Base-by-base conservation (phyloP, 2,888 invertebrate genomes). In the Silvanus unidentatus region DNA sequence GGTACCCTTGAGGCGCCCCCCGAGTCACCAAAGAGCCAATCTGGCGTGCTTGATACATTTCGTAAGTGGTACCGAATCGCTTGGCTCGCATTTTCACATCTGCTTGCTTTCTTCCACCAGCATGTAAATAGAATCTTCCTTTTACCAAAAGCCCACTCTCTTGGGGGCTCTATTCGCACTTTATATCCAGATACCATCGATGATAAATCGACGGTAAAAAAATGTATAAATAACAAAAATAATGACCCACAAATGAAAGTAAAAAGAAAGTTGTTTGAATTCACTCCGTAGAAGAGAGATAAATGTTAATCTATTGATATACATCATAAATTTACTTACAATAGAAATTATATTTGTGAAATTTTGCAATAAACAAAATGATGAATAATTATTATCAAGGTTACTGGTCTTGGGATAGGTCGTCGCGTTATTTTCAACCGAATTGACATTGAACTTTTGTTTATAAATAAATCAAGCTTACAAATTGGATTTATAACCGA, bases 1-100 rank as follows among this genome's bases (percentile, higher is more conserved):
- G 80, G 78, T 53, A 71, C 71, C 65, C 71, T 80, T 62, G 81
- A 84, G 63, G 76, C 77, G 51, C 73, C 75, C 59, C 70, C 76
- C 49, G 76, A 75, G 57, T 65, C 70, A 42, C 62, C 77, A 51
- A 78, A 77, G 63, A 81, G 84, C 65, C 75, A 79, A 66, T 76
- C 77, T 69, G 78, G 72, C 72, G 69, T 75, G 59, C 72, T 76
- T 60, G 77, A 76, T 58, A 48, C 52, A 35, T 59, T 59, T 49
- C 63, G 70, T 71, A 70, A 71, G 69, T 71, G 48, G 61, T 62
- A 61, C 62, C 61, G 61, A 62, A 53, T n/a, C 57, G 60, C 59
- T 54, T 56, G 54, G 55, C 54, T 47, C 32, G 12, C 13, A 6
- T 9, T 37, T 12, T 32, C 10, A 10, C 28, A 9, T 28, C 28